Evolutionary conservation across 2,797 vertebrate genomes (phyloP).

Genomic region (Protosalanx chinensis): DNA sequence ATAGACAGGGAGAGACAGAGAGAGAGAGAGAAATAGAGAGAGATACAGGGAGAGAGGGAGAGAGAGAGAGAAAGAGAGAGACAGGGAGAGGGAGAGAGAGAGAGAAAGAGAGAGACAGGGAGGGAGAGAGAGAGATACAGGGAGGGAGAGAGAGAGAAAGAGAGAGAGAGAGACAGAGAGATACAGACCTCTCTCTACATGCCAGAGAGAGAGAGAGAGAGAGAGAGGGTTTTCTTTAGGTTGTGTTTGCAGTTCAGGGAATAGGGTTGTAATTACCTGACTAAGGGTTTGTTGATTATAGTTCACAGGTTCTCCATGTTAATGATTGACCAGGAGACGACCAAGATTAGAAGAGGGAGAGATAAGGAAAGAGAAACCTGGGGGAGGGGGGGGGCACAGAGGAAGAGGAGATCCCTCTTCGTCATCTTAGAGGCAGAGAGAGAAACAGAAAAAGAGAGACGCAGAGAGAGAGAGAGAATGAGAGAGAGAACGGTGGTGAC

Average conservation of each 20-base stretch:
- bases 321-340: constrained; percentile 73
- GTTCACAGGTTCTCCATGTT: constrained; percentile 73
- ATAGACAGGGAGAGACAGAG: constrained; percentile 13
- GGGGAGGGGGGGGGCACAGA: not conserved
- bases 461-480: constrained; percentile 5
- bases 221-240: constrained; percentile 30
- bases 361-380: not conserved
- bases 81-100: constrained; percentile 45
- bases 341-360: constrained; percentile 55
- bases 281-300: constrained; percentile 75
- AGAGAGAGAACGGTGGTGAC: not conserved
- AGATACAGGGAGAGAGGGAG: constrained; percentile 15
- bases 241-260: constrained; percentile 65
- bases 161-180: constrained; percentile 25
- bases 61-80: constrained; percentile 14
- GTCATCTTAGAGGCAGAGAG: too few species aligned
- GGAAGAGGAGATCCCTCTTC: too few species aligned
- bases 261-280: constrained; percentile 74
- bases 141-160: not conserved
- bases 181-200: too few species aligned
- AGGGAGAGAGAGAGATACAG: not conserved
- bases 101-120: constrained; percentile 36
- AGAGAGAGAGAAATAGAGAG: not conserved
- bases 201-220: constrained; percentile 17
- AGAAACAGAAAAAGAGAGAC: constrained; percentile 12